Base-by-base conservation (phyloP, 2,797 vertebrate genomes). In the Melanotaenia trifasciata region DNA sequence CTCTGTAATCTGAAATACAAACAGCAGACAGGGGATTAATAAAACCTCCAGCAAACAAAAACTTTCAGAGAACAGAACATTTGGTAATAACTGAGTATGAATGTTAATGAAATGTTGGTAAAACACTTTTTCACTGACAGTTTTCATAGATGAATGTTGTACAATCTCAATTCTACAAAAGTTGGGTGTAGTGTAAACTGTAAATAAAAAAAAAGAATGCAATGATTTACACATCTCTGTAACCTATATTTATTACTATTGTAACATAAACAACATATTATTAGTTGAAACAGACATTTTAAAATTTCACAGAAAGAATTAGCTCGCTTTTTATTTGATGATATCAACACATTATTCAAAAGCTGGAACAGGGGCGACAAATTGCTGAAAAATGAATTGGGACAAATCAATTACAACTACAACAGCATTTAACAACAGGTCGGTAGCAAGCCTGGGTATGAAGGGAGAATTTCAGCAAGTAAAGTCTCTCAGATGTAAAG, bases 1-100 rank as follows among this genome's bases (percentile, higher is more conserved):
- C 64, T 99, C 96, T 0, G 94, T 93, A 20, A 99, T 95, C 98
- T 99, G 87, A 9, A 33, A 60, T 8, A 74, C 0, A 51, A 33
- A 56, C 4, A 36, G 13, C 22, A 75, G 4, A 45, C 12, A 53
- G 30, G 20, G 1, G 26, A 36, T 24, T 1, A 4, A 56, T 2
- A 16, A 1, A 28, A 5, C 16, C 9, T 51, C n/a, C 24, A 32
- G 45, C 0, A 58, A 1, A 16, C 3, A 58, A 16, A 59, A 12
- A 30, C 13, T 18, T 9, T 61, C 4, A 67, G 28, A 36, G 32
- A 1, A 28, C 13, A 51, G 13, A 61, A 67, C 7, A n/a, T 47
- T 58, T 50, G 40, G 11, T 36, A 14, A 61, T 4, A 7, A 36
- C 10, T 51, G 5, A 12, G 1, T 24, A n/a, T 24, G n/a, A 53